Conservation (phyloP, 2,797 vertebrate species). For the Naso thynnoides region DNA sequence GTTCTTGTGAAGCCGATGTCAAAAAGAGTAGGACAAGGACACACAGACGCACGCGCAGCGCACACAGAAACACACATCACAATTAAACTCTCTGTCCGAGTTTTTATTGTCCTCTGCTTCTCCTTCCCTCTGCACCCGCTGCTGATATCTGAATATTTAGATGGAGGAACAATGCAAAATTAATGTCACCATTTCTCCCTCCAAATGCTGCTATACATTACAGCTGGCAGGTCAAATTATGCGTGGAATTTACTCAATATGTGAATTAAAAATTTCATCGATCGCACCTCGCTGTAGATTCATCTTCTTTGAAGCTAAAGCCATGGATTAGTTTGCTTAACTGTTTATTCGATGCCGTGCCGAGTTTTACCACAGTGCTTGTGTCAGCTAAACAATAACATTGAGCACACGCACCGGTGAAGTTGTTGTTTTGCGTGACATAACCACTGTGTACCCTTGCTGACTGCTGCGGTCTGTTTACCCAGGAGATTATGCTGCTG, state of each 20-base stretch:
- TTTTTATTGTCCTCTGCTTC: neutral
- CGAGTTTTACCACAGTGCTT: slow-evolving; percentile 39
- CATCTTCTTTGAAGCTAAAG: slow-evolving; percentile 28
- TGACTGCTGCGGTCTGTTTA: slow-evolving; percentile 44
- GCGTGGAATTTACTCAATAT: slow-evolving; percentile 31
- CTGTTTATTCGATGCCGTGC: slow-evolving; percentile 44
- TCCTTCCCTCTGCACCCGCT: neutral
- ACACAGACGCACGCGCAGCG: neutral
- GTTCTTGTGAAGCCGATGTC: slow-evolving; percentile 13
- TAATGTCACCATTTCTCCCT: slow-evolving; percentile 45
- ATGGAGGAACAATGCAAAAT: slow-evolving; percentile 40
- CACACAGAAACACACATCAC: slow-evolving; percentile 4
- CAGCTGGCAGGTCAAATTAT: slow-evolving; percentile 23
- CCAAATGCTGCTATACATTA: slow-evolving; percentile 27
- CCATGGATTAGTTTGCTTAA: slow-evolving; percentile 53
- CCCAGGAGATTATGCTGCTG: slow-evolving; percentile 15
- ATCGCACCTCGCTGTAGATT: slow-evolving; percentile 45
- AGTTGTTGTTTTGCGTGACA: slow-evolving; percentile 14
- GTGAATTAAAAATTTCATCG: slow-evolving; percentile 44
- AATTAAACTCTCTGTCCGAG: neutral
- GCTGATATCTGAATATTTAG: slow-evolving; percentile 24
- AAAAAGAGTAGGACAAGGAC: slow-evolving; percentile 31
- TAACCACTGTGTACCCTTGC: slow-evolving; percentile 19
- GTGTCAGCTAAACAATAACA: slow-evolving; percentile 41
- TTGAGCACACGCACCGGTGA: neutral